Base-by-base conservation (phyloP, 2,888 invertebrate species). In the Idaea biselata region DNA sequence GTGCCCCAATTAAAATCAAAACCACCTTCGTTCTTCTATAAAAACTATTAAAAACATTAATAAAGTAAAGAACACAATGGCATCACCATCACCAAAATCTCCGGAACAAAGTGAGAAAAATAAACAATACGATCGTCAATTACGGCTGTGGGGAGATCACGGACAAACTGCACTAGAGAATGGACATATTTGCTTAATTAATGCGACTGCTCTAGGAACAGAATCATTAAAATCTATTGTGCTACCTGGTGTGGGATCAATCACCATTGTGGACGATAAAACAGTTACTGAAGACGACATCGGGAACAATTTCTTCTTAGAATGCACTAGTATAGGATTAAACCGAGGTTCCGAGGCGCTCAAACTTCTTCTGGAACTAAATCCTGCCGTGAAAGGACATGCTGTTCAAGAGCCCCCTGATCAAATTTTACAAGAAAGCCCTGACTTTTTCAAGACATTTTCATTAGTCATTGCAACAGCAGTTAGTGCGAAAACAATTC, bases 141-240 rank as follows among this genome's bases (percentile, higher is more conserved):
- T 97, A 66, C 97, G 98, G 81, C 93, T 99, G 76, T 99, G 99
- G 99, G 99, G 99, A 68, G 99, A 99, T 83, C 98, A 99, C 89
- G 99, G 99, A 0, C 99, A 99, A 89, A 89, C 94, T 69, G 94
- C 97, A 4, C 92, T 99, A 63, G 99, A 99, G 93, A 94, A 94
- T 68, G 96, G 98, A 16, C 96, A 97, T 83, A 95, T 99, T 73
- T 99, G 99, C 84, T 86, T 99, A 25, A 96, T 99, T 69, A 98
- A 99, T 88, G 99, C 98, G 0, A 97, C 96, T 56, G 97, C 97
- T 6, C 93, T 98, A 58, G 99, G 99, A 16, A 98, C 99, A 25
- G 99, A 99, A 93, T 95, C 97, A 63, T 89, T 99, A 32, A 99
- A 99, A 86, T 97, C 98, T 31, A 94, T 99, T 33, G 96, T 99